Evolutionary conservation across 1,140 invertebrate species (phyloP).

Genomic region (Nixonia krombeini): DNA sequence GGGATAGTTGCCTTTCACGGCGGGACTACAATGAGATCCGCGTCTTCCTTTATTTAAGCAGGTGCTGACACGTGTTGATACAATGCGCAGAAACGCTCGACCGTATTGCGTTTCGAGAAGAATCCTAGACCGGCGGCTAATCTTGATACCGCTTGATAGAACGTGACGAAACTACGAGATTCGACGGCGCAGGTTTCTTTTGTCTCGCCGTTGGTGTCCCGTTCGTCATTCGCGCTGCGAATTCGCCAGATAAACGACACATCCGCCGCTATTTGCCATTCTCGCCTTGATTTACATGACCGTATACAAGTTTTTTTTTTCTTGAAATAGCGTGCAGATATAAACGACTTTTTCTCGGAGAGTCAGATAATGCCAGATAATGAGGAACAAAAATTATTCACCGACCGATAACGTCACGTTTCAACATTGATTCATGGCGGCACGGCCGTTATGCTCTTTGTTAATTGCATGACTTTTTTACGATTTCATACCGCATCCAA

Average conservation of each 20-base stretch:
- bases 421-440: too few species aligned
- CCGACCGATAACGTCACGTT: not conserved
- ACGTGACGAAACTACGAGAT: constrained; percentile 42
- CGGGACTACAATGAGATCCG: constrained; percentile 41
- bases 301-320: constrained; percentile 20
- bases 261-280: constrained; percentile 1
- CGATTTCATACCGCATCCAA: too few species aligned
- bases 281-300: constrained; percentile 33
- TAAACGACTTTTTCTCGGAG: too few species aligned
- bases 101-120: constrained; percentile 38
- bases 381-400: constrained; percentile 20
- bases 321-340: not conserved
- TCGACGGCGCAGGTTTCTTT: constrained; percentile 16
- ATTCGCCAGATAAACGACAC: constrained; percentile 14
- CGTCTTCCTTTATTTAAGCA: constrained; percentile 53
- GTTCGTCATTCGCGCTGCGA: constrained; percentile 9
- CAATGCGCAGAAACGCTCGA: constrained; percentile 29
- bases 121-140: constrained; percentile 25
- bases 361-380: too few species aligned
- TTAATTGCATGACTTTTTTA: too few species aligned
- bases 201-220: constrained; percentile 37
- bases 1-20: constrained; percentile 25
- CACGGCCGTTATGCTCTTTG: too few species aligned
- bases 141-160: constrained; percentile 35
- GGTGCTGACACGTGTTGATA: constrained; percentile 51